Percentiles rank a stretch among this genome's conserved stretches.
Evolutionary conservation across 2,113 vertebrate genomes (phyloP).

Genomic region (Aramus guarauna): DNA sequence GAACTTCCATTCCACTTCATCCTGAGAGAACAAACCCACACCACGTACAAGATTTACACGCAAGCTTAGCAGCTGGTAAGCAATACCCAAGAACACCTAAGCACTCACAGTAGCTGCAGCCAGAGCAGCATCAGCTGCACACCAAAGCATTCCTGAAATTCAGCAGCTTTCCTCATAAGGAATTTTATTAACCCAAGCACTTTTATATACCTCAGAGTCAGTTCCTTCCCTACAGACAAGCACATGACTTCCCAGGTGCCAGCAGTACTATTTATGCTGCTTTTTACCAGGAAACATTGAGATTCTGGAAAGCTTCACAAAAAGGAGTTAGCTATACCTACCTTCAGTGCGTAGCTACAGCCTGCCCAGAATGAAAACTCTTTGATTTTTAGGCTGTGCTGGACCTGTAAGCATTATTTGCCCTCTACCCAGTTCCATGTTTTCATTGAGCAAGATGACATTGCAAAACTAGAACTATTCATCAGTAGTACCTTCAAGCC

Average conservation of each 20-base stretch:
- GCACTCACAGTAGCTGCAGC: background rate
- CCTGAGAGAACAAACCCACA: background rate
- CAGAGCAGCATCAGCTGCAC: background rate
- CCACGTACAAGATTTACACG: background rate
- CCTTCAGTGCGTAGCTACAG: background rate
- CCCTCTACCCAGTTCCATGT: background rate
- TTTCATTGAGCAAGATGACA: background rate
- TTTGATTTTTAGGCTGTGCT: background rate
- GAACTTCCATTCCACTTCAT: background rate
- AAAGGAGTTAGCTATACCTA: background rate
- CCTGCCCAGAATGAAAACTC: background rate
- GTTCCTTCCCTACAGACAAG: background rate
- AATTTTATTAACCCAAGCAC: background rate
- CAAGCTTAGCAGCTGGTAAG: background rate
- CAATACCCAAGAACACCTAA: background rate
- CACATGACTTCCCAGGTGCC: background rate
- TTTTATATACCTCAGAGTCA: background rate
- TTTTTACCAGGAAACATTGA: background rate
- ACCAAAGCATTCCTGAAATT: background rate
- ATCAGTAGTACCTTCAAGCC: background rate
- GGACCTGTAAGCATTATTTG: background rate
- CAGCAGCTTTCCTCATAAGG: background rate
- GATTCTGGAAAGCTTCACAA: background rate
- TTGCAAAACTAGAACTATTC: background rate
- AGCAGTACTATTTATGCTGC: background rate